Percentiles rank a stretch among this genome's conserved stretches.
Conservation (phyloP, 2,888 invertebrate genomes). For the Megaustenia siamemsis region DNA sequence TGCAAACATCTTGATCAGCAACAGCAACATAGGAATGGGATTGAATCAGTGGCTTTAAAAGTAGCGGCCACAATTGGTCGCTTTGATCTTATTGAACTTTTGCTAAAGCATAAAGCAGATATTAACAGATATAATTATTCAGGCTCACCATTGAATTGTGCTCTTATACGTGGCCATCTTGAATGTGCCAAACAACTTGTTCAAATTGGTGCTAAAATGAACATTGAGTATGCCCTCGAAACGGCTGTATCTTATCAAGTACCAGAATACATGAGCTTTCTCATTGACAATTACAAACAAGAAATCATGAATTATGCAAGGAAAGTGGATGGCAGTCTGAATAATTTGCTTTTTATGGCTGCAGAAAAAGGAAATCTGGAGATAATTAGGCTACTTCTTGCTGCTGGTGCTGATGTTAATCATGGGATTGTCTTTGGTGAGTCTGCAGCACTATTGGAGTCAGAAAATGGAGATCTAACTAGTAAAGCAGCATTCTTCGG, state of each 20-base stretch:
- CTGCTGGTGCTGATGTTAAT: not conserved
- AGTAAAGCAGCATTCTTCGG: not conserved
- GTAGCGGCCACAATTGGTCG: slow-evolving; percentile 9
- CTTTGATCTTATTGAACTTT: slow-evolving; percentile 7
- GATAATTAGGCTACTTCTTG: not conserved
- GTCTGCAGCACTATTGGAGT: not conserved
- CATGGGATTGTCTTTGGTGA: not conserved
- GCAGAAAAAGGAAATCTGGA: not conserved
- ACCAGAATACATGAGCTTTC: not conserved
- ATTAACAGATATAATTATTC: not conserved
- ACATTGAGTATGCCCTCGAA: not conserved
- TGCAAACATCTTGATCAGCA: not conserved
- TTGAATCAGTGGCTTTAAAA: not conserved
- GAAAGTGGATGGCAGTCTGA: not conserved
- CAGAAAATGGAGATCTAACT: not conserved
- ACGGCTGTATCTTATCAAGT: not conserved
- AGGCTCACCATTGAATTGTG: not conserved
- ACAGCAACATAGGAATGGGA: not conserved
- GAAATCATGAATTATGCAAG: not conserved
- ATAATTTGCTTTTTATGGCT: not conserved
- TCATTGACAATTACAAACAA: not conserved
- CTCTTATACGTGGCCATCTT: not conserved
- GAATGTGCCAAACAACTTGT: slow-evolving; percentile 12
- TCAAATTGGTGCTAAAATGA: slow-evolving; percentile 2
- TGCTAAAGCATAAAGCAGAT: not conserved